Percentiles rank a stretch among this genome's conserved stretches.
Conservation (phyloP, 2,113 vertebrate species). For the Myrmecophaga tridactyla region DNA sequence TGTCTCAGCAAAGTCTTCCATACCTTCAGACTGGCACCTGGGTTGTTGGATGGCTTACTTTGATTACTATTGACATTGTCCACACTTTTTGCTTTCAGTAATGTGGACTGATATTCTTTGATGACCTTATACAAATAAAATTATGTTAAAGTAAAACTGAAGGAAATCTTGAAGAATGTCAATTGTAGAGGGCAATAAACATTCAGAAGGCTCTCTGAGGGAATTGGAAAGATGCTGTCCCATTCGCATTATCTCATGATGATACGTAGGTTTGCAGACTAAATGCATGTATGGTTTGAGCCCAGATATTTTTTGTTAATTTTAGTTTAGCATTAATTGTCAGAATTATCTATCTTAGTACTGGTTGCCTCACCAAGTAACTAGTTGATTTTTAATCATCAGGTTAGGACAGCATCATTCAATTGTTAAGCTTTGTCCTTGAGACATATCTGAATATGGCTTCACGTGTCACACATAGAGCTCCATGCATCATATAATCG, state of each 20-base stretch:
- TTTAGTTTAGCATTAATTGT: background rate
- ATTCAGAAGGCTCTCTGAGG: background rate
- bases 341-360: background rate
- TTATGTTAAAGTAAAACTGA: background rate
- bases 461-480: conserved; percentile 36
- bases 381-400: conserved; percentile 20
- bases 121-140: background rate
- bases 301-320: background rate
- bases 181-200: background rate
- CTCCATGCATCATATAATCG: background rate
- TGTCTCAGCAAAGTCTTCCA: background rate
- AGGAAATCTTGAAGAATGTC: background rate
- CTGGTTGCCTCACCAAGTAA: background rate
- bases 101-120: background rate
- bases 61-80: background rate
- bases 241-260: background rate
- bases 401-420: background rate
- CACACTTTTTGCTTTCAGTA: background rate
- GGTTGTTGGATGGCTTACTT: background rate
- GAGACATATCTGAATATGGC: background rate
- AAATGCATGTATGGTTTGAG: background rate
- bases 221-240: background rate
- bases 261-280: background rate
- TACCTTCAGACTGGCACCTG: background rate
- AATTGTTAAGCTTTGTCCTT: background rate